Percentiles rank a stretch among this genome's conserved stretches.
Evolutionary conservation across 2,797 vertebrate genomes (phyloP).

Genomic region (Malurus splendens): DNA sequence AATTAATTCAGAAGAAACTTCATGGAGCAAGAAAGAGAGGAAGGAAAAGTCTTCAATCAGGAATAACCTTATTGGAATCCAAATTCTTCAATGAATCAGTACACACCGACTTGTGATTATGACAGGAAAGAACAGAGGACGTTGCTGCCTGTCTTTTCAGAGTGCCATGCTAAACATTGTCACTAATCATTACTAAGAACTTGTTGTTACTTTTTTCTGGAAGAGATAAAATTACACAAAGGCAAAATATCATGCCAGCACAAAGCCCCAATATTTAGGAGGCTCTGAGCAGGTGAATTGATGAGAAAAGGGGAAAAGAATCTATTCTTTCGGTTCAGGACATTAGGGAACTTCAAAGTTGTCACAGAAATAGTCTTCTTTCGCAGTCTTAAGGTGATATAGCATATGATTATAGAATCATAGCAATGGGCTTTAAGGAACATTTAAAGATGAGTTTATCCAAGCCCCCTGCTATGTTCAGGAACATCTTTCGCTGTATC

Average conservation of each 20-base stretch:
- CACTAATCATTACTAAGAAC: neutral
- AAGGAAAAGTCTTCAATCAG: neutral
- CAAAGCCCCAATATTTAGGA: neutral
- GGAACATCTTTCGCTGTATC: neutral
- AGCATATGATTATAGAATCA: neutral
- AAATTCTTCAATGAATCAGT: neutral
- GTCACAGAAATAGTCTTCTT: neutral
- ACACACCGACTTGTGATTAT: neutral
- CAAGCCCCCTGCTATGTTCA: neutral
- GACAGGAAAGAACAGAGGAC: neutral
- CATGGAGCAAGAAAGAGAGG: neutral
- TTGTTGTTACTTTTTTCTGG: neutral
- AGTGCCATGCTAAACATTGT: neutral
- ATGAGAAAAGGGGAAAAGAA: neutral
- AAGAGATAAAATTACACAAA: neutral
- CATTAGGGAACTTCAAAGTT: neutral
- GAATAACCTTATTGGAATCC: neutral
- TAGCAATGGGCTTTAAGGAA: neutral
- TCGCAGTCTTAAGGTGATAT: neutral
- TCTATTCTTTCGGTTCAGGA: neutral
- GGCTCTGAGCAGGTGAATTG: neutral
- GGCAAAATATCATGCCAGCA: neutral
- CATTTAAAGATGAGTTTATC: neutral
- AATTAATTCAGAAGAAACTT: neutral
- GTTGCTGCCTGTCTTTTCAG: slow-evolving; percentile 12